phyloP scores from a whole-genome alignment of 2,113 vertebrate genomes.

The Egretta garzetta region DNA sequence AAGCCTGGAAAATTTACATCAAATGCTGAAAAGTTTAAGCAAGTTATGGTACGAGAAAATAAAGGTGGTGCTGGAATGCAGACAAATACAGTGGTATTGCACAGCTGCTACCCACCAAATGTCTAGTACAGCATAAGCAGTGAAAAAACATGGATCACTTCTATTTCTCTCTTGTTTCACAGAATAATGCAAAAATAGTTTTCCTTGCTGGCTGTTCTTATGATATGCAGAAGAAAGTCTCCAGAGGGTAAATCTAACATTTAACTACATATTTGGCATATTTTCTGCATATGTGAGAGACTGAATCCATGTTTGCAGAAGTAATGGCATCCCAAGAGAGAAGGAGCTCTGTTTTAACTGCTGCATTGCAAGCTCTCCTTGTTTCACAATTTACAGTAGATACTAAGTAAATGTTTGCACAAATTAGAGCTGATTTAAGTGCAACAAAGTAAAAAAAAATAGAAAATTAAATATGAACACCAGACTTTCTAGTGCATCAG shows the following conservation, averaged over 20 bases:
- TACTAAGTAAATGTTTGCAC: conserved; percentile 19
- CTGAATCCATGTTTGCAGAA: neutral
- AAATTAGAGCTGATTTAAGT: conserved; percentile 21
- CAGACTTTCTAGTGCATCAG: neutral
- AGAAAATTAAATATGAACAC: neutral
- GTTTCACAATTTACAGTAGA: neutral
- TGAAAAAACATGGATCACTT: neutral
- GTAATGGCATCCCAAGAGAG: neutral
- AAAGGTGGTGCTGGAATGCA: neutral
- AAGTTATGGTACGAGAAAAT: neutral
- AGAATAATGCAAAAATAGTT: neutral
- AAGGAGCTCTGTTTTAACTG: neutral
- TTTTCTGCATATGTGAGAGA: neutral
- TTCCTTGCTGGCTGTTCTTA: neutral
- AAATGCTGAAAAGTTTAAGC: neutral
- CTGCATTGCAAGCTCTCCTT: neutral
- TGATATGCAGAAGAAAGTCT: neutral
- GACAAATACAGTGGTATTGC: neutral
- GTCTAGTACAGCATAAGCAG: neutral
- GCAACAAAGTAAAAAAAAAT: neutral
- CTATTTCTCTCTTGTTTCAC: neutral
- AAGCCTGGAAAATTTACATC: neutral
- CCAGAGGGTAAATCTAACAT: neutral
- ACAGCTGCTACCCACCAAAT: neutral
- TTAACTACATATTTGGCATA: neutral